Evolutionary conservation across 1,140 invertebrate genomes (phyloP), one percentile per base, ranked within the genome.

Genomic region (Lepeophtheirus salmonis): DNA sequence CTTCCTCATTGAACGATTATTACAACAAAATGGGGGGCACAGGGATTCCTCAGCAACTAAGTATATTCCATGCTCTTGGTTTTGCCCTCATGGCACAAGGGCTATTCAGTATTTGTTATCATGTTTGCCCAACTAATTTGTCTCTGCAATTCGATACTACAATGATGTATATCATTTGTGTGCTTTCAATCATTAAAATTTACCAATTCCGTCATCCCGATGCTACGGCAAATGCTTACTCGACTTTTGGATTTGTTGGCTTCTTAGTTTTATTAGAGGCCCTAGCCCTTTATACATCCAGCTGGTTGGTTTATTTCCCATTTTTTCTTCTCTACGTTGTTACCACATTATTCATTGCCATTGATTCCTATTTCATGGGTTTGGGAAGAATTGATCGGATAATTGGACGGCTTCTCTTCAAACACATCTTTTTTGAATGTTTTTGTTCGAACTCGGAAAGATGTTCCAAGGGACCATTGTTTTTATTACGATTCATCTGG

Each of bases 101-200:
- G 0, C 66, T 91, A 21, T 75, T 91, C 30, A 87, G 84, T 26
- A 86, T 79, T 17, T 85, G 83, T 67, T 91, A 90, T 70, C 85
- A 88, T 67, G 76, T 91, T 10, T 91, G 88, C 68, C 87, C 88
- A 0, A 89, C 83, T 71, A 80, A 83, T 66, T 82, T 80, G 58
- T 90, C 90, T 70, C 90, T 90, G 71, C 87, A 91, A 71, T 91
- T 92, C 73, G 87, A 91, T 71, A 86, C 87, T 1, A 85, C 86
- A 65, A 90, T 90, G 66, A 91, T 91, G 89, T 91, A 91, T 68
- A 80, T 91, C 20, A 89, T 89, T 65, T 79, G 84, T 2, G 81
- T 86, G 41, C 68, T 94, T 1, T 84, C 80, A 64, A 89, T 90
- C 80, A 75, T 91, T 30, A 89, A 89, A 73, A 82, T 94, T 62